A percentile compares a stretch with the other conserved stretches of the same genome.
These are phyloP conservation scores for Matsumyia berberina DNA, from an alignment of 2,888 invertebrate species.

Conservation along the genomic window DNA sequence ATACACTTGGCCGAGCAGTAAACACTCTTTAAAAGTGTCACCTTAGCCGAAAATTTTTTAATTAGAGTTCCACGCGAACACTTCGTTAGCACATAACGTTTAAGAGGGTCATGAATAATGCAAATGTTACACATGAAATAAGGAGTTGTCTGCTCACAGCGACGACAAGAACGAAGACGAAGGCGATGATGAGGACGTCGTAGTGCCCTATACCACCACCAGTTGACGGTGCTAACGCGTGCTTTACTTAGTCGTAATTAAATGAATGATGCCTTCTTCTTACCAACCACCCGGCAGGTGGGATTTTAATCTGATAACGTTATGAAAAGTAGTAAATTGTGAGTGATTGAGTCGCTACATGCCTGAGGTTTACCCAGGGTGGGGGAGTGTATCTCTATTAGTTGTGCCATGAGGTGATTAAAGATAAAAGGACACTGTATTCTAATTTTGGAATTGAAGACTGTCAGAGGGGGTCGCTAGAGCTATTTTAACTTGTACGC, in stretches of 20 bases:
- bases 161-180: neutral
- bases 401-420: no score
- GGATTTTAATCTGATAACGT: slow-evolving; percentile 55
- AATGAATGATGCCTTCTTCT: slow-evolving; percentile 53
- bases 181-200: slow-evolving; percentile 4
- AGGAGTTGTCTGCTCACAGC: slow-evolving; percentile 23
- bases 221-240: slow-evolving; percentile 4
- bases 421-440: no score
- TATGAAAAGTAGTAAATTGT: slow-evolving; percentile 47
- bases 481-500: no score
- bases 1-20: slow-evolving; percentile 33
- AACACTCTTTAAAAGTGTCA: slow-evolving; percentile 62
- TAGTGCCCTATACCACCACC: neutral
- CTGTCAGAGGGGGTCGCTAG: no score
- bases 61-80: slow-evolving; percentile 73
- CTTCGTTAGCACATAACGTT: slow-evolving; percentile 71
- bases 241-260: slow-evolving; percentile 52
- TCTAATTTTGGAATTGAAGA: no score
- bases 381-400: no score
- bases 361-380: neutral
- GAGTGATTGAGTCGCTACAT: slow-evolving; percentile 39
- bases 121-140: slow-evolving; percentile 52
- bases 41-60: slow-evolving; percentile 61
- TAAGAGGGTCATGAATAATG: slow-evolving; percentile 70
- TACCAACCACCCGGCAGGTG: slow-evolving; percentile 45